Conservation (phyloP, 1,140 invertebrate genomes). For the Nasonia giraulti region DNA sequence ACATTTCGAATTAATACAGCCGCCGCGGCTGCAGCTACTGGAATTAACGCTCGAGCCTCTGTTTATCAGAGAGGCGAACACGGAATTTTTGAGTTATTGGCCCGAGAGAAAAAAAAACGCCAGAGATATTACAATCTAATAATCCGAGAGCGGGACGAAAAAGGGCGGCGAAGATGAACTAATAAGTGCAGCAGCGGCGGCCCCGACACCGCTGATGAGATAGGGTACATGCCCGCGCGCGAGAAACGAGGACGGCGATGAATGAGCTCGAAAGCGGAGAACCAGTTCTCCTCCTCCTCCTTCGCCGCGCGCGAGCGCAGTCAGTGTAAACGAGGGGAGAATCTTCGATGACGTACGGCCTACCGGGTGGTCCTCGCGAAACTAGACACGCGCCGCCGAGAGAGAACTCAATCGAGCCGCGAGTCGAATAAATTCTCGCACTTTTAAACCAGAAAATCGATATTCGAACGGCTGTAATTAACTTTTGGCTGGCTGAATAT, state of each 20-base stretch:
- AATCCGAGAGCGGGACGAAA: neutral
- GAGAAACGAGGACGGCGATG: conserved; percentile 43
- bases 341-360: conserved; percentile 56
- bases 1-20: conserved; percentile 52
- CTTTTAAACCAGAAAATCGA: neutral
- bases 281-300: conserved; percentile 51
- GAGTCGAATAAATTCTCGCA: neutral
- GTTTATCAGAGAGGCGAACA: conserved; percentile 36
- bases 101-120: neutral
- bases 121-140: neutral
- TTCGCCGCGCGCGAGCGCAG: conserved; percentile 47
- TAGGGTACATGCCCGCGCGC: conserved; percentile 42
- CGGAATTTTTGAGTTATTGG: neutral
- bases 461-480: neutral
- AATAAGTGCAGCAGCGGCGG: conserved; percentile 42
- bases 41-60: conserved; percentile 53
- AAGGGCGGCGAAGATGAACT: conserved; percentile 30
- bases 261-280: conserved; percentile 37
- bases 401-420: conserved; percentile 27
- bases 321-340: conserved; percentile 56
- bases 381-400: conserved; percentile 32
- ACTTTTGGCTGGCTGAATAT: neutral
- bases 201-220: conserved; percentile 18
- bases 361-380: conserved; percentile 57
- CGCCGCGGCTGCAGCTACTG: conserved; percentile 27